Percentiles rank a stretch among this genome's conserved stretches.
These are phyloP conservation scores for Rhegmatorhina hoffmannsi DNA, from an alignment of 2,113 vertebrate genomes.

Conservation along the genomic window DNA sequence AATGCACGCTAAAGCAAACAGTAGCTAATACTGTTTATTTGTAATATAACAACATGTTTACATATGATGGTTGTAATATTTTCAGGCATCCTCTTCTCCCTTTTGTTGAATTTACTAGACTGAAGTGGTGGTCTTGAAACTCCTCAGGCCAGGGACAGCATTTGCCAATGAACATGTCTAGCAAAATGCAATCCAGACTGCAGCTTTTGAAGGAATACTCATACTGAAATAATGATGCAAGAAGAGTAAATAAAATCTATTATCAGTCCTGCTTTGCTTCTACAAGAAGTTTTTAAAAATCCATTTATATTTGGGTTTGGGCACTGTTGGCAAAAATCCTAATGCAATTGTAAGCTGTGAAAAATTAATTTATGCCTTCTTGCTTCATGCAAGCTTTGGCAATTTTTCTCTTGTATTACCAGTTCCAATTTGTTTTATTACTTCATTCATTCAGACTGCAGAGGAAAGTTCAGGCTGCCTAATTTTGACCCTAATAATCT, in stretches of 20 bases:
- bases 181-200: background rate
- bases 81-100: background rate
- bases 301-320: background rate
- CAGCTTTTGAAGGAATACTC: background rate
- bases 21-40: background rate
- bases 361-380: background rate
- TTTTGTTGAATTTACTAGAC: background rate
- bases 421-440: background rate
- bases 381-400: background rate
- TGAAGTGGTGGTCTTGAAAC: background rate
- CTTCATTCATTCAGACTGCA: background rate
- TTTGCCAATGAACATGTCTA: background rate
- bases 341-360: background rate
- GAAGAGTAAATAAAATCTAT: background rate
- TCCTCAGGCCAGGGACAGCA: background rate
- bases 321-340: background rate
- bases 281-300: background rate
- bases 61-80: background rate
- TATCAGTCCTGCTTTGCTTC: background rate
- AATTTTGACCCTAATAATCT: background rate
- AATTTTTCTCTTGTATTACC: background rate
- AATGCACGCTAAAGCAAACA: background rate
- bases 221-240: background rate
- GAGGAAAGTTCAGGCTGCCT: background rate
- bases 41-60: background rate